phyloP scores from a whole-genome alignment of 2,113 vertebrate species.

The Neopipo cinnamomea region DNA sequence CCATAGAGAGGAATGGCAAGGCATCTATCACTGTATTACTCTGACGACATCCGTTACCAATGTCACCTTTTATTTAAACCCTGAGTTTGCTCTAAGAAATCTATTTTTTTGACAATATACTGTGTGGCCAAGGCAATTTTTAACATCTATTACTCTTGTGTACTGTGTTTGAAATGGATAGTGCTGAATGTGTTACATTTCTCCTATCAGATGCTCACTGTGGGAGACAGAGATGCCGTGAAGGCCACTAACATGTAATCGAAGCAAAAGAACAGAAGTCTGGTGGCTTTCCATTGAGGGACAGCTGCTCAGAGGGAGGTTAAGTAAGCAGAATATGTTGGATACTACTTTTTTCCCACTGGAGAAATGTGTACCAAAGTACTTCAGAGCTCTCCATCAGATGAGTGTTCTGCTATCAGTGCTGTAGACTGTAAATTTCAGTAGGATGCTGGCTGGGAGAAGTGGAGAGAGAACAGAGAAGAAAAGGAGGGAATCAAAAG shows the following conservation, averaged over 20 bases:
- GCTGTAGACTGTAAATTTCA: neutral
- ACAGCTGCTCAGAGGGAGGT: constrained; percentile 15
- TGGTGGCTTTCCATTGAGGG: neutral
- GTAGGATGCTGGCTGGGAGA: neutral
- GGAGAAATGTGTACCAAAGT: neutral
- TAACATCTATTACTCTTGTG: constrained; percentile 39
- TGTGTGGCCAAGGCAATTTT: constrained; percentile 11
- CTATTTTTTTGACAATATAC: constrained; percentile 31
- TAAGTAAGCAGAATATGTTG: constrained; percentile 5
- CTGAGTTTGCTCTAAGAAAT: constrained; percentile 16
- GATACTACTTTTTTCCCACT: neutral
- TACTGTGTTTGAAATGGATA: constrained; percentile 50
- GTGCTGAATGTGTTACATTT: neutral
- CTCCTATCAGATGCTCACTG: neutral
- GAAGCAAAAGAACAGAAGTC: neutral
- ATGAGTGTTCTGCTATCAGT: neutral
- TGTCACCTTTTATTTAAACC: constrained; percentile 52
- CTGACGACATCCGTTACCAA: neutral
- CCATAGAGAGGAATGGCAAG: neutral
- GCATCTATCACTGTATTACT: neutral
- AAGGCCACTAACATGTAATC: neutral
- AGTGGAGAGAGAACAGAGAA: neutral
- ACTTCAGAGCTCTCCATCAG: neutral
- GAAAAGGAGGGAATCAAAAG: neutral
- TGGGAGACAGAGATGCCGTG: neutral